Percentiles rank a stretch among this genome's conserved stretches.
phyloP scores from a whole-genome alignment of 2,888 invertebrate genomes.

The Drosophila aldrichi region DNA sequence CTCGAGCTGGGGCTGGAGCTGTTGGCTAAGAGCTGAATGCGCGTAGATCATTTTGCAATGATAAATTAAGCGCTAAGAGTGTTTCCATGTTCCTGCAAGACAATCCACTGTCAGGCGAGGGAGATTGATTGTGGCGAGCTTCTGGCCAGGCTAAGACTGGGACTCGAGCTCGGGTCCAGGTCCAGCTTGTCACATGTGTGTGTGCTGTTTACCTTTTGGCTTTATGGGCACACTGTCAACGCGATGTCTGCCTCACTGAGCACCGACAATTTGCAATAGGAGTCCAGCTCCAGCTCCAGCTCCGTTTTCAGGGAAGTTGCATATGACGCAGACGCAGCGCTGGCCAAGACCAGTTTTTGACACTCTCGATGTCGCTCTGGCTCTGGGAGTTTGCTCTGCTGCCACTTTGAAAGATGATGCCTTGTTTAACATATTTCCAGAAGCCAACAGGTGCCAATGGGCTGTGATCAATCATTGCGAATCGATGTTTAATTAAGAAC shows the following conservation, averaged over 20 bases:
- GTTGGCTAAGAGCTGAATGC: constrained; percentile 39
- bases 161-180: constrained; percentile 8
- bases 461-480: constrained; percentile 84
- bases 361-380: constrained; percentile 34
- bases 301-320: constrained; percentile 63
- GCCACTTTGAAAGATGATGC: constrained; percentile 70
- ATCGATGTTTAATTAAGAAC: constrained; percentile 86
- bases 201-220: constrained; percentile 50
- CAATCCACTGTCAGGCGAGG: constrained; percentile 83
- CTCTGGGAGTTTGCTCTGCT: constrained; percentile 26
- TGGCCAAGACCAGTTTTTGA: constrained; percentile 71
- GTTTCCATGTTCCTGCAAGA: constrained; percentile 84
- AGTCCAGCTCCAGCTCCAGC: constrained; percentile 25
- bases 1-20: constrained; percentile 7
- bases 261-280: constrained; percentile 73
- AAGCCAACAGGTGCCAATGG: constrained; percentile 85
- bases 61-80: constrained; percentile 85
- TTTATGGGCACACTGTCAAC: constrained; percentile 74
- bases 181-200: constrained; percentile 50
- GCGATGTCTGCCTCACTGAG: constrained; percentile 62
- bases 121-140: constrained; percentile 83
- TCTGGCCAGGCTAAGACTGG: constrained; percentile 22
- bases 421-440: constrained; percentile 85
- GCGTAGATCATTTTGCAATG: constrained; percentile 83
- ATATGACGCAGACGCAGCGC: constrained; percentile 56